These are phyloP conservation scores for Hesperia comma DNA, from an alignment of 2,888 invertebrate genomes.

Conservation along the genomic window DNA sequence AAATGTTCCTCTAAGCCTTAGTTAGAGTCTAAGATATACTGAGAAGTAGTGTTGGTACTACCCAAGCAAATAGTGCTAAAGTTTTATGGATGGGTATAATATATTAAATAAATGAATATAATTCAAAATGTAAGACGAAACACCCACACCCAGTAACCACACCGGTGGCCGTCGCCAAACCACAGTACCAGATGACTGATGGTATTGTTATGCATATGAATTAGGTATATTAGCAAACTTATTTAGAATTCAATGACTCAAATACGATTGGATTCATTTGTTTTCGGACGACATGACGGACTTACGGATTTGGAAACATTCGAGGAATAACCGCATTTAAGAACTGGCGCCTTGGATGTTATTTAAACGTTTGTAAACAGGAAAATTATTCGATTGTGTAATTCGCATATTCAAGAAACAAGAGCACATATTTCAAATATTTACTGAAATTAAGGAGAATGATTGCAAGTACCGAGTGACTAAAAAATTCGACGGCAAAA, in stretches of 20 bases:
- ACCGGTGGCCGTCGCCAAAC: not conserved
- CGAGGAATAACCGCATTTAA: slow-evolving; percentile 36
- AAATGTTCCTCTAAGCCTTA: no score
- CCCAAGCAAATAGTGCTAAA: no score
- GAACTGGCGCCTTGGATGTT: slow-evolving; percentile 3
- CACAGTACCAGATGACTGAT: slow-evolving; percentile 32
- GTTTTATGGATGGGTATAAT: no score
- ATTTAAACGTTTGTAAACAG: slow-evolving; percentile 17
- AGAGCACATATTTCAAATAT: not conserved
- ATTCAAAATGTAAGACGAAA: not conserved
- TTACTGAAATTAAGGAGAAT: not conserved
- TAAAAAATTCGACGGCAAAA: not conserved
- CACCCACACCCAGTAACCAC: slow-evolving; percentile 1
- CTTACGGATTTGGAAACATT: slow-evolving; percentile 23
- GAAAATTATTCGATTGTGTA: slow-evolving; percentile 9
- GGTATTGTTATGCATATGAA: slow-evolving; percentile 42
- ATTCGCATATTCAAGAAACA: slow-evolving; percentile 1
- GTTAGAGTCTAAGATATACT: no score
- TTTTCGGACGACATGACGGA: slow-evolving; percentile 34
- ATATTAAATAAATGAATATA: not conserved
- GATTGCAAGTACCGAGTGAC: not conserved
- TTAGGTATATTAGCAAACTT: slow-evolving; percentile 39
- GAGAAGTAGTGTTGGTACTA: no score
- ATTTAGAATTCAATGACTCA: slow-evolving; percentile 44
- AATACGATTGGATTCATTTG: slow-evolving; percentile 25